Evolutionary conservation across 2,888 invertebrate species (phyloP), one percentile per base, ranked within the genome.

Genomic region (Pterostichus niger): DNA sequence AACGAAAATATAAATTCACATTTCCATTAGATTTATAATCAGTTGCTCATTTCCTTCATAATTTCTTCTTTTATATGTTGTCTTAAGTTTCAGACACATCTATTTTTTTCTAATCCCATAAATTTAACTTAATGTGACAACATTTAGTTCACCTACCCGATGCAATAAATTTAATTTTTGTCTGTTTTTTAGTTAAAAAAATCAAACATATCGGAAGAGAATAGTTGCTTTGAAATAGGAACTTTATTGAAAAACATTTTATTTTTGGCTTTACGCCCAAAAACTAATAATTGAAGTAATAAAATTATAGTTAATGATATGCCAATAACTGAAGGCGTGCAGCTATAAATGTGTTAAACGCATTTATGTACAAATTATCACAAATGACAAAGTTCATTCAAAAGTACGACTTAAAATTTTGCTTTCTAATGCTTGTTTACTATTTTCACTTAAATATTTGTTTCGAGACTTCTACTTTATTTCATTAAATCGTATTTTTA

Each of bases 121-220:
- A 64, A 64, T 64, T 64, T 64, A 64, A 64, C 35, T 13, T 64
- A 64, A 64, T 64, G 64, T 33, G 64, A 13, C 64, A 64, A 33
- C 64, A 64, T 64, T 59, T 64, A 64, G 64, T 35, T 64, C 64
- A 64, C 35, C 64, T 33, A 64, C 64, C 31, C 13, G n/a, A 11
- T 5, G 13, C 7, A 64, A 64, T 64, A 64, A 64, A 64, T 64
- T 64, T 64, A 31, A n/a, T 64, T 35, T 59, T 64, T 35, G 64
- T 64, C 59, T 59, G 56, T 61, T 61, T 35, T 40, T 1, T 40
- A 40, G 11, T 35, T 11, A 2, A 59, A 13, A 59, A 59, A 59
- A 31, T 15, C 24, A 10, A 56, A 56, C 2, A 56, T 11, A 64
- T 64, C 64, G 64, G 35, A 64, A 64, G 5, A n/a, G 49, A 5